These are phyloP conservation scores for Cephus sareptanus DNA, from an alignment of 2,888 invertebrate genomes.

Conservation along the genomic window DNA sequence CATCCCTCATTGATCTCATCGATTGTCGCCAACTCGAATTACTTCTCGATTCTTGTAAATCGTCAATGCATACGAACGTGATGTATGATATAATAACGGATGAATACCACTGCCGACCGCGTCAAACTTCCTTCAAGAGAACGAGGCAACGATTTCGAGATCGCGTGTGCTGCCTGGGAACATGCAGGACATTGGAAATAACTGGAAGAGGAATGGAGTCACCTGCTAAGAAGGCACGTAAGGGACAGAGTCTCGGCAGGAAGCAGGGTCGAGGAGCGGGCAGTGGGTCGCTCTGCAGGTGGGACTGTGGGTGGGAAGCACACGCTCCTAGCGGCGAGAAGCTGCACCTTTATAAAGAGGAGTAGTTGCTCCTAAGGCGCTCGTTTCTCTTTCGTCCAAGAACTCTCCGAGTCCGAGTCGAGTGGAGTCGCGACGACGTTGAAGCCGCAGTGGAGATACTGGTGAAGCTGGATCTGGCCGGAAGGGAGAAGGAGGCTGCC, in stretches of 20 bases:
- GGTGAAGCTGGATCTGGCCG: conserved; percentile 29
- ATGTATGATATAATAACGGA: too few relatives aligned
- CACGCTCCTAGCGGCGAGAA: conserved; percentile 44
- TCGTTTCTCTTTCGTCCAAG: conserved; percentile 15
- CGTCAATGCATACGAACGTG: too few relatives aligned
- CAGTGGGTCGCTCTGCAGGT: conserved; percentile 50
- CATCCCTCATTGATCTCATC: too few relatives aligned
- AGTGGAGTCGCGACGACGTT: background rate
- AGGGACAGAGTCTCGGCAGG: background rate
- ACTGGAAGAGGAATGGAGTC: background rate
- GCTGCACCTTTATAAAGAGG: conserved; percentile 51
- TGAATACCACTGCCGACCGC: too few relatives aligned
- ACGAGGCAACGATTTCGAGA: background rate
- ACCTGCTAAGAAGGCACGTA: conserved; percentile 1
- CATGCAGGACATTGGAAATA: background rate
- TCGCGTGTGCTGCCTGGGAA: background rate
- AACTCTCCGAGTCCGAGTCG: conserved; percentile 7
- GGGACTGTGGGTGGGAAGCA: conserved; percentile 36
- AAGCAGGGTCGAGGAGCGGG: background rate
- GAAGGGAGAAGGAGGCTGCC: conserved; percentile 30
- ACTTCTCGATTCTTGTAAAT: too few relatives aligned
- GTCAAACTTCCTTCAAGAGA: too few relatives aligned
- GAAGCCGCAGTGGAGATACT: conserved; percentile 11
- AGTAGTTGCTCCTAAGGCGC: conserved; percentile 38
- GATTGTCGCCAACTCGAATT: too few relatives aligned